These are phyloP conservation scores for Hippoglossus stenolepis DNA, from an alignment of 2,113 vertebrate species.

Conservation along the genomic window DNA sequence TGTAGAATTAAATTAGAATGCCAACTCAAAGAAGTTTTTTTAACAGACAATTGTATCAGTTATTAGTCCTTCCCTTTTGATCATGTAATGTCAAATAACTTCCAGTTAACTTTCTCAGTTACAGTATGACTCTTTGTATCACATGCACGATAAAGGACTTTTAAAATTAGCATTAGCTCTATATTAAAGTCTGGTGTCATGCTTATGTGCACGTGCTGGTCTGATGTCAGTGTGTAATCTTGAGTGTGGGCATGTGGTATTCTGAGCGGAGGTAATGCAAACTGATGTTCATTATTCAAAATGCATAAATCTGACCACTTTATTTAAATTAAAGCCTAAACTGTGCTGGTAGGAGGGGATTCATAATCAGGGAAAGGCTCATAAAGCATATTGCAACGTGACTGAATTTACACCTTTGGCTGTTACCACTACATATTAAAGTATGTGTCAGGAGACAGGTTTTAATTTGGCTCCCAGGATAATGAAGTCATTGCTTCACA, in stretches of 20 bases:
- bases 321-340: conserved; percentile 72
- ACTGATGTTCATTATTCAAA: conserved; percentile 73
- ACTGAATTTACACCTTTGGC: conserved; percentile 58
- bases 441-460: conserved; percentile 7
- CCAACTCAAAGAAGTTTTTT: not conserved
- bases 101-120: not conserved
- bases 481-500: not conserved
- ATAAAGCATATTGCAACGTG: conserved; percentile 62
- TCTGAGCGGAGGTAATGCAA: conserved; percentile 56
- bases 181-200: conserved; percentile 14
- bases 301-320: conserved; percentile 76
- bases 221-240: too few relatives aligned
- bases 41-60: not conserved
- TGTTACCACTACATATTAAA: conserved; percentile 15
- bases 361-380: conserved; percentile 56
- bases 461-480: not conserved
- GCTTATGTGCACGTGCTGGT: conserved; percentile 3
- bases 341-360: conserved; percentile 29
- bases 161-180: conserved; percentile 43
- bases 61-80: conserved; percentile 10
- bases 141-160: conserved; percentile 40
- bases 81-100: conserved; percentile 10
- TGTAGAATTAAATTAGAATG: not conserved
- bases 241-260: conserved; percentile 3
- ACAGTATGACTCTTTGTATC: not conserved